Conservation (phyloP, 2,888 invertebrate species). For the Subacronicta megacephala region DNA sequence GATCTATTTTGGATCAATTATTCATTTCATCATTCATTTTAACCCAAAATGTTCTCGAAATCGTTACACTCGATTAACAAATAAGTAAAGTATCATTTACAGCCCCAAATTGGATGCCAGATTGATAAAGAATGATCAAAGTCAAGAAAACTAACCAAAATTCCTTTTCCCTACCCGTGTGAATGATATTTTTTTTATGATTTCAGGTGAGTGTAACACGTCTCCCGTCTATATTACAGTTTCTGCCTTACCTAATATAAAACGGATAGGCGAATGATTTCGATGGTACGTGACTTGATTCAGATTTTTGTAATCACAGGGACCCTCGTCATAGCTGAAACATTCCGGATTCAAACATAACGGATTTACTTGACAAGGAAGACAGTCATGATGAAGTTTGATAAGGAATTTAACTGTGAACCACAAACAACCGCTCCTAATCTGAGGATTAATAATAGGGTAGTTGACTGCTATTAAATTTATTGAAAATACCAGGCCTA, state of each 20-base stretch:
- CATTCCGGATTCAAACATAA: constrained; percentile 23
- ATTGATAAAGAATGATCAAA: too few relatives aligned
- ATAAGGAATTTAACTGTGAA: constrained; percentile 9
- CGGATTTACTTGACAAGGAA: constrained; percentile 13
- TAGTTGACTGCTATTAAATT: too few relatives aligned
- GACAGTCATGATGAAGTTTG: constrained; percentile 2
- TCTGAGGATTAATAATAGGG: not conserved
- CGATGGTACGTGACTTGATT: constrained; percentile 47
- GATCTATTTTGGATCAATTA: too few relatives aligned
- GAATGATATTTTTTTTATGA: constrained; percentile 16
- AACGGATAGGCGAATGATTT: constrained; percentile 28
- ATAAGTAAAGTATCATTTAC: too few relatives aligned
- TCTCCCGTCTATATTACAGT: constrained; percentile 15
- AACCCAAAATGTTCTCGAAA: too few relatives aligned
- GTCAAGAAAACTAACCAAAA: too few relatives aligned
- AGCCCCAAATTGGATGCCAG: too few relatives aligned
- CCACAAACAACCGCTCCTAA: not conserved
- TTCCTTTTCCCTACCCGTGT: not conserved
- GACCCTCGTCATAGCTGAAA: constrained; percentile 32
- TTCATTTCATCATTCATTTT: too few relatives aligned
- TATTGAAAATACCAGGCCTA: too few relatives aligned
- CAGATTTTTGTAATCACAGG: constrained; percentile 28
- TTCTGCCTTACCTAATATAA: constrained; percentile 31
- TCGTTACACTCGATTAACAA: too few relatives aligned
- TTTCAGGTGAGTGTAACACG: constrained; percentile 23